phyloP scores from a whole-genome alignment of 2,888 invertebrate genomes.

The Parnassius smintheus region DNA sequence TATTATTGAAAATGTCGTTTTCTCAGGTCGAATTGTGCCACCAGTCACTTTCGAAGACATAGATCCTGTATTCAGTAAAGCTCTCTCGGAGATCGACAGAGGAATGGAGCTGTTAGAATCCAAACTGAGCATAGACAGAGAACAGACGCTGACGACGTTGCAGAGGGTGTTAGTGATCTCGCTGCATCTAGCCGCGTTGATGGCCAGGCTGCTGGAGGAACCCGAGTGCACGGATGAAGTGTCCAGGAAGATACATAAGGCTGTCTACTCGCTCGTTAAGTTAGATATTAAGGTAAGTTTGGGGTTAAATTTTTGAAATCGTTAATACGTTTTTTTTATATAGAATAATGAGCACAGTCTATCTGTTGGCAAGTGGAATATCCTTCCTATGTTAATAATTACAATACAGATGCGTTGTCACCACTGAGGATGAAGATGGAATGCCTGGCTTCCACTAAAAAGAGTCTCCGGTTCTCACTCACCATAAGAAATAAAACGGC shows the following conservation, averaged over 20 bases:
- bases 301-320: too few relatives aligned
- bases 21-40: constrained; percentile 85
- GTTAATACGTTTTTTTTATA: too few relatives aligned
- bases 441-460: too few relatives aligned
- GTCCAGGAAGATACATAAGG: constrained; percentile 83
- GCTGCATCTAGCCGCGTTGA: constrained; percentile 89
- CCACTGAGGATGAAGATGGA: too few relatives aligned
- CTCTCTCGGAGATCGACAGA: constrained; percentile 87
- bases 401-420: too few relatives aligned
- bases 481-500: too few relatives aligned
- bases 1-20: too few relatives aligned
- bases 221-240: constrained; percentile 74
- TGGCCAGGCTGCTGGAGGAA: constrained; percentile 84
- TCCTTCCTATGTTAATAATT: too few relatives aligned
- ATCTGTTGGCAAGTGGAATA: too few relatives aligned
- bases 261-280: constrained; percentile 89
- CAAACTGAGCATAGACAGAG: constrained; percentile 84
- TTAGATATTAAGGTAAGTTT: constrained; percentile 82
- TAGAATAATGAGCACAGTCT: too few relatives aligned
- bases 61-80: constrained; percentile 90
- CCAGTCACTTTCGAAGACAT: constrained; percentile 91
- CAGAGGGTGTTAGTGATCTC: constrained; percentile 93
- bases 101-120: constrained; percentile 83
- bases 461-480: too few relatives aligned
- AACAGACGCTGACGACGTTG: constrained; percentile 85